Conservation (phyloP, 1,140 invertebrate genomes). For the Saxidomus purpurata region DNA sequence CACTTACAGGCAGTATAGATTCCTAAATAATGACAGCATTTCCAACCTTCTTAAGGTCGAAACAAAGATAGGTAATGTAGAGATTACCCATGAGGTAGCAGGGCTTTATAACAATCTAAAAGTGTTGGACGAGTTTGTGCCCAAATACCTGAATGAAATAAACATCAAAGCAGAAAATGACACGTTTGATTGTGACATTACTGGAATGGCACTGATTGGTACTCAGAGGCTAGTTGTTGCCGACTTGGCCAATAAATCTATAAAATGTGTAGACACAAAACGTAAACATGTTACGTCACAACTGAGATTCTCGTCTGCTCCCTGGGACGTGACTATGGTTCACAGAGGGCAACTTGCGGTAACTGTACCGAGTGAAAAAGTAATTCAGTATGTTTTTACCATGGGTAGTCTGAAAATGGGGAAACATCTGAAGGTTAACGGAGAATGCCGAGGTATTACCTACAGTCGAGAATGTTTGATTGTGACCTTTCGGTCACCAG, state of each 20-base stretch:
- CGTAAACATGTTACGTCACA: neutral
- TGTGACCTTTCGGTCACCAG: neutral
- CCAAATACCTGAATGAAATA: neutral
- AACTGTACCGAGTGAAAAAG: constrained; percentile 1
- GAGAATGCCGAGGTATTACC: neutral
- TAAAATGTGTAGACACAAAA: neutral
- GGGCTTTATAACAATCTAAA: neutral
- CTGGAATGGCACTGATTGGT: neutral
- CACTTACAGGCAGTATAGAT: constrained; percentile 1
- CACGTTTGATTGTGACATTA: constrained; percentile 1
- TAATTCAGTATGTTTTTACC: constrained; percentile 1
- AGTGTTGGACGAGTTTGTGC: neutral
- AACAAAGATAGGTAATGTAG: neutral
- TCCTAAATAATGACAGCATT: neutral
- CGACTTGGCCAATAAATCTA: neutral
- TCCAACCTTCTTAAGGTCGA: neutral
- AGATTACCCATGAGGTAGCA: neutral
- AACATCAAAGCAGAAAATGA: neutral
- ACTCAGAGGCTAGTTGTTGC: neutral
- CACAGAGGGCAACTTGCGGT: neutral
- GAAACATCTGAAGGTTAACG: neutral
- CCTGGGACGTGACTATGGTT: constrained; percentile 13
- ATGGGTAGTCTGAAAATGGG: neutral
- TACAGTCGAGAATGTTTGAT: neutral
- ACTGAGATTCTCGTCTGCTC: neutral